Evolutionary conservation across 2,888 invertebrate species (phyloP), one percentile per base, ranked within the genome.

Genomic region (Schrankia costaestrigalis): DNA sequence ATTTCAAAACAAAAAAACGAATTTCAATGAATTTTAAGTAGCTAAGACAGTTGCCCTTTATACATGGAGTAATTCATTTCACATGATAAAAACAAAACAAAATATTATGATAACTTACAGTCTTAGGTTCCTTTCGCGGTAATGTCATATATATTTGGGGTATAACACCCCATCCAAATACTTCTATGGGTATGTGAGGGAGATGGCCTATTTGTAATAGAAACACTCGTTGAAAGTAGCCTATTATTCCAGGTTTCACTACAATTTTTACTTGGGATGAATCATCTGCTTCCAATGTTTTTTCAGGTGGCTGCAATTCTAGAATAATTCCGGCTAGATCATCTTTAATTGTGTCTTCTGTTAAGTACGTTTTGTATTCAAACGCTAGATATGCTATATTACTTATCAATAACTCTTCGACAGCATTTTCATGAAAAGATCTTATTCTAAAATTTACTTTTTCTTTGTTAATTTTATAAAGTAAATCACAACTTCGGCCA

Each of bases 61-160:
- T n/a, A n/a, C n/a, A n/a, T n/a, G n/a, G n/a, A n/a, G n/a, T n/a
- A n/a, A n/a, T n/a, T n/a, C n/a, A n/a, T n/a, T n/a, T n/a, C n/a
- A n/a, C n/a, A n/a, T n/a, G n/a, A n/a, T n/a, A n/a, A n/a, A n/a
- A n/a, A n/a, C n/a, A n/a, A n/a, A 17, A 17, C 17, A 17, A 5
- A 17, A 17, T 17, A 17, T 17, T 5, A 5, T 5, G 4, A 7
- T 3, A 12, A 25, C 25, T 25, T 13, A 25, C 25, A 3, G n/a
- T n/a, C n/a, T n/a, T n/a, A n/a, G n/a, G n/a, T n/a, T n/a, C n/a
- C n/a, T n/a, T n/a, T n/a, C n/a, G n/a, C 6, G 81, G 83, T 11
- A 91, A 57, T 24, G 73, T 71, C 13, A 91, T 61, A 58, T 89
- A 90, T 15, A 91, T 65, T 78, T 92, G 92, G 2, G 91, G 89